Evolutionary conservation across 23 tunicate genomes (phyloP).

Genomic region (Halocynthia roretzi): DNA sequence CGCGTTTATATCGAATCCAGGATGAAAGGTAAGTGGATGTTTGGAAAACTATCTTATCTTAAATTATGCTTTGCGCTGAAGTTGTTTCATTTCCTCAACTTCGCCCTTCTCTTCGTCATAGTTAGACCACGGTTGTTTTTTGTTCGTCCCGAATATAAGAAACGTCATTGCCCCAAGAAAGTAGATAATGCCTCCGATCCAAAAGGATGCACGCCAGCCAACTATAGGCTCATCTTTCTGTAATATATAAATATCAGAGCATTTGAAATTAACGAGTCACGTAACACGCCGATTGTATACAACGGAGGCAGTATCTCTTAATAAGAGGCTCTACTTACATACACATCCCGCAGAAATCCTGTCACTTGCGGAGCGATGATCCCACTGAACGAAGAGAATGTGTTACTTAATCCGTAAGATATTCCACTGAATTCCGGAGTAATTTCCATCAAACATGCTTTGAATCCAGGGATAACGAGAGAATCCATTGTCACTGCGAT

Average conservation of each 20-base stretch:
- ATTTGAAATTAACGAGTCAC: no score
- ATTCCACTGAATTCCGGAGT: constrained; percentile 21
- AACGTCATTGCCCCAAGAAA: constrained; percentile 7
- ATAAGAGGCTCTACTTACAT: constrained; percentile 7
- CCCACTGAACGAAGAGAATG: not conserved
- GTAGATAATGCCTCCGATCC: constrained; percentile 5
- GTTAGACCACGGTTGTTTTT: constrained; percentile 7
- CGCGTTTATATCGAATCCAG: no score
- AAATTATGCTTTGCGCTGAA: not conserved
- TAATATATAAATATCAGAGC: not conserved
- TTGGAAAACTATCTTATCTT: no score
- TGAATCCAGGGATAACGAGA: constrained; percentile 19
- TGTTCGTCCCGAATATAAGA: constrained; percentile 1
- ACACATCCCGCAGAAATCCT: constrained; percentile 2
- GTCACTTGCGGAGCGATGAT: constrained; percentile 20
- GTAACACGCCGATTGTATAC: no score
- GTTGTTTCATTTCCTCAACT: not conserved
- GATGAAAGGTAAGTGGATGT: no score
- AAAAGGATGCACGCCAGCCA: constrained; percentile 6
- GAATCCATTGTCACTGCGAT: constrained; percentile 15
- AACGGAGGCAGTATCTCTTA: no score
- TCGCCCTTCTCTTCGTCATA: not conserved
- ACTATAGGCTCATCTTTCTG: not conserved
- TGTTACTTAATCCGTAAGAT: constrained; percentile 9
- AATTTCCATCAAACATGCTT: constrained; percentile 22